These are phyloP conservation scores for Cercopithecus mona DNA, from an alignment of 2,113 vertebrate species.

Conservation along the genomic window DNA sequence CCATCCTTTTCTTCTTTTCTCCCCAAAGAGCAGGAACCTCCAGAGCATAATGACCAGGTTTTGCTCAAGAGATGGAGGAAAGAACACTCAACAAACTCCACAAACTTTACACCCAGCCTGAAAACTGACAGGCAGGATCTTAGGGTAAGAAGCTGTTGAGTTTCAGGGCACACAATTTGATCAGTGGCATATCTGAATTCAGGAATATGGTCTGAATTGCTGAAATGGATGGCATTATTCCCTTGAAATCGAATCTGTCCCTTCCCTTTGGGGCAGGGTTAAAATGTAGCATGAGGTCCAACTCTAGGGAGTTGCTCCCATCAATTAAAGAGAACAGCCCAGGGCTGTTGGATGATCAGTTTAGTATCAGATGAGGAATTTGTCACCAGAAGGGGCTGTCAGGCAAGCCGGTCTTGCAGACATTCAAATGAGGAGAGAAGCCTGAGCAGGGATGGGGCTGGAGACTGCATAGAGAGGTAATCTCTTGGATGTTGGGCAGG, in stretches of 20 bases:
- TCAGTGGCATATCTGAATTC: neutral
- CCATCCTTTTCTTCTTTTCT: neutral
- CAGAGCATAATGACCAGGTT: neutral
- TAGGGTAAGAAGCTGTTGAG: neutral
- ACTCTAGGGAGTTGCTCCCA: neutral
- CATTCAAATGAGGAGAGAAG: neutral
- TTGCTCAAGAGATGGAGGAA: neutral
- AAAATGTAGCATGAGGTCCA: neutral
- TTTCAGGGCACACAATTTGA: neutral
- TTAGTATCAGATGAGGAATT: conserved; percentile 29
- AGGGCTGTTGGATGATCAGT: neutral
- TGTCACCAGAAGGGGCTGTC: neutral
- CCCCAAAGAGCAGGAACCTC: neutral
- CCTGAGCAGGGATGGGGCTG: neutral
- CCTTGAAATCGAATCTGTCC: neutral
- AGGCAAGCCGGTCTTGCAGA: neutral
- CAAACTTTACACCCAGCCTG: neutral
- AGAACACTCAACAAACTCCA: neutral
- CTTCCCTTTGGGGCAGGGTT: neutral
- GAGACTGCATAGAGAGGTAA: neutral
- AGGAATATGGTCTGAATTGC: neutral
- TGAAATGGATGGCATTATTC: neutral
- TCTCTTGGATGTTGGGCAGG: neutral
- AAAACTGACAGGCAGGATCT: neutral
- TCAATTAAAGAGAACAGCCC: neutral